phyloP scores from a whole-genome alignment of 2,113 vertebrate genomes.

The Lepus timidus region DNA sequence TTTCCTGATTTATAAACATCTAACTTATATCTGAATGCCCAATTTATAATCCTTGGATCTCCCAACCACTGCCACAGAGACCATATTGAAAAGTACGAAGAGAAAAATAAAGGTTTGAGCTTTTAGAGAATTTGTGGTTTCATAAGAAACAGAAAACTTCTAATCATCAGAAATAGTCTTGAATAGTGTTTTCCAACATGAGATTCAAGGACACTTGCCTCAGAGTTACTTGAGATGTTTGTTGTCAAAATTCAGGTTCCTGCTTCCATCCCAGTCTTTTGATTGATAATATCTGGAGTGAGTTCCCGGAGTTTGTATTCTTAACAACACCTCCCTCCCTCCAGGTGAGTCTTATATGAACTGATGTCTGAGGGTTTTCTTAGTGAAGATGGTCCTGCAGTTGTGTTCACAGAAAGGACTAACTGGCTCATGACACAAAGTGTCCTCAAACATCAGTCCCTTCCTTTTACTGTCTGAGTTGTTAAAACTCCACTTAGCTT shows the following conservation, averaged over 20 bases:
- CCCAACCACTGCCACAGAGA: not conserved
- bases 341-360: not conserved
- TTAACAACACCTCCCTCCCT: not conserved
- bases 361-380: not conserved
- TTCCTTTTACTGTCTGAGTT: not conserved
- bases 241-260: conserved; percentile 15
- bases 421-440: not conserved
- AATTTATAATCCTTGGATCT: not conserved
- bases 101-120: not conserved
- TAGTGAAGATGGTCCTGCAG: not conserved
- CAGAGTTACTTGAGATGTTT: not conserved
- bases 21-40: not conserved
- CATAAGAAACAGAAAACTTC: not conserved
- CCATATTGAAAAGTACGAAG: not conserved
- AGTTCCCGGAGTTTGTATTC: not conserved
- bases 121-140: conserved; percentile 30
- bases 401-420: not conserved
- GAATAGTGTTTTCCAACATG: not conserved
- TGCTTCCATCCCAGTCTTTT: not conserved
- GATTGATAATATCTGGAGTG: not conserved
- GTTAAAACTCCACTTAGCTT: not conserved
- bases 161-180: not conserved
- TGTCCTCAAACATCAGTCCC: not conserved
- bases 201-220: not conserved
- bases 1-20: conserved; percentile 5